phyloP scores from a whole-genome alignment of 2,888 invertebrate species.

The Thecophora atra region DNA sequence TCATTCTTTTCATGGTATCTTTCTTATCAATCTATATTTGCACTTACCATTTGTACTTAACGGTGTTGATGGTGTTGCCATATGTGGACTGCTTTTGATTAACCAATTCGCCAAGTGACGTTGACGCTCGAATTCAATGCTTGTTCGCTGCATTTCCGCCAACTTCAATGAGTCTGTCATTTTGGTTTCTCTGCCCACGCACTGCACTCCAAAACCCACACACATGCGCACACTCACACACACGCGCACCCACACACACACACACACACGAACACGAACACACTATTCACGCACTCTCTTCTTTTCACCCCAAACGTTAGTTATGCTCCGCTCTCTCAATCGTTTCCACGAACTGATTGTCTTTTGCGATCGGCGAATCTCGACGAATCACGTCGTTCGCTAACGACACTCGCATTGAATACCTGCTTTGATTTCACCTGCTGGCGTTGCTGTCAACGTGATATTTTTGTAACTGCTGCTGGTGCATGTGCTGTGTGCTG shows the following conservation, averaged over 20 bases:
- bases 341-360: not conserved
- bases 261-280: not conserved
- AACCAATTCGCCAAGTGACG: conserved; percentile 67
- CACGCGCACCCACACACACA: not conserved
- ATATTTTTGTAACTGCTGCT: not conserved
- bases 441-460: conserved; percentile 5
- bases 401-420: not conserved
- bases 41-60: conserved; percentile 45
- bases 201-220: not conserved
- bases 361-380: not conserved
- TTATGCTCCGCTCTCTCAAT: not conserved
- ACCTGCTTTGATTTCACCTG: conserved; percentile 3
- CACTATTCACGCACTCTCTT: not conserved
- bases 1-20: not conserved
- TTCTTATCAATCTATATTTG: conserved; percentile 4
- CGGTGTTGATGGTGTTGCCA: conserved; percentile 60
- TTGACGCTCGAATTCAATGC: conserved; percentile 66
- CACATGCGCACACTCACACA: not conserved
- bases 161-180: conserved; percentile 63
- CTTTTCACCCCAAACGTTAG: not conserved
- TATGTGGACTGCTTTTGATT: conserved; percentile 66
- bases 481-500: not conserved
- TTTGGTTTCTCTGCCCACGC: conserved; percentile 26
- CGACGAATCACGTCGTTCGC: too few species aligned
- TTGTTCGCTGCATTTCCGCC: conserved; percentile 66